phyloP scores from a whole-genome alignment of 2,797 vertebrate genomes.

The Delichon dasypus region DNA sequence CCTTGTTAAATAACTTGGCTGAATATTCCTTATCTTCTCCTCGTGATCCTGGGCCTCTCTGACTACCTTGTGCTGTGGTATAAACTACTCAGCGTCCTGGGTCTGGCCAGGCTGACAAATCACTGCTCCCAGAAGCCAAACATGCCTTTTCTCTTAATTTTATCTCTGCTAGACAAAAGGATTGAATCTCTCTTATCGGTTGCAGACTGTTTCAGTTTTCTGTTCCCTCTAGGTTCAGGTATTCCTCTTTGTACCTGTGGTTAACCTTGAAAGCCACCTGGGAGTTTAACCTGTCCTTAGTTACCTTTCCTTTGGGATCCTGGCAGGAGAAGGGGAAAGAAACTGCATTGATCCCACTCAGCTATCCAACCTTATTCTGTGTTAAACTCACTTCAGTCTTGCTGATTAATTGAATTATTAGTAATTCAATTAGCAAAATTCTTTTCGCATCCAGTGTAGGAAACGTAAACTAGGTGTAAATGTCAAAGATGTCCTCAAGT shows the following conservation, averaged over 20 bases:
- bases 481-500: background rate
- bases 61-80: background rate
- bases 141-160: background rate
- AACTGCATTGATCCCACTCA: background rate
- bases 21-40: constrained; percentile 5
- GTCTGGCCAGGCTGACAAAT: background rate
- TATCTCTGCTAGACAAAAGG: background rate
- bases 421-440: background rate
- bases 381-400: background rate
- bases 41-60: background rate
- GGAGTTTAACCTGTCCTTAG: background rate
- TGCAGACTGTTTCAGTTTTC: background rate
- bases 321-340: background rate
- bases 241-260: background rate
- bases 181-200: background rate
- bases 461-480: background rate
- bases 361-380: background rate
- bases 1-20: constrained; percentile 5
- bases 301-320: background rate
- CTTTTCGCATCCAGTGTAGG: background rate
- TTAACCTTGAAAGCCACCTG: background rate
- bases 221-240: background rate
- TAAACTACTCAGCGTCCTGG: background rate
- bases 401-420: background rate
- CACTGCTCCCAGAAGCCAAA: background rate